Evolutionary conservation across 2,113 vertebrate species (phyloP).

Genomic region (Triplophysa rosa): DNA sequence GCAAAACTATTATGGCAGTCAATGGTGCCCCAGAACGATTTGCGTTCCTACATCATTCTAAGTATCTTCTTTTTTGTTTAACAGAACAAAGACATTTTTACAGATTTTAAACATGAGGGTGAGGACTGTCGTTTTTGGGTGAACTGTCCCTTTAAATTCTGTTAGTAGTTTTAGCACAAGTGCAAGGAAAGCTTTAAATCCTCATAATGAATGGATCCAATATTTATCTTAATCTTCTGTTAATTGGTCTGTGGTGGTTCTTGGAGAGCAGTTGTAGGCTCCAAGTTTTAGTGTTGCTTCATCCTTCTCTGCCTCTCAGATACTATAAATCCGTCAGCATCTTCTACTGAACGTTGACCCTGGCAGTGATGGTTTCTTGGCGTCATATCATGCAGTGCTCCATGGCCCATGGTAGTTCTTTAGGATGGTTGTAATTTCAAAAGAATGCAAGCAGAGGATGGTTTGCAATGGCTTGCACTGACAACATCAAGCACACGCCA

Average conservation of each 20-base stretch:
- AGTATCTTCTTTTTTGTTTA: no score
- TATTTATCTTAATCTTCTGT: slow-evolving; percentile 63
- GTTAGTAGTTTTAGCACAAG: slow-evolving; percentile 40
- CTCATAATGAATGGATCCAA: slow-evolving; percentile 57
- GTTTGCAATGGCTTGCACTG: slow-evolving; percentile 44
- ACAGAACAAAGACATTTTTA: no score
- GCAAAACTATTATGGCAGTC: no score
- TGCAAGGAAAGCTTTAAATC: slow-evolving; percentile 14
- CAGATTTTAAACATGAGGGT: no score
- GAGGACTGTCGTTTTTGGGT: no score
- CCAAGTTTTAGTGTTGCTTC: background rate
- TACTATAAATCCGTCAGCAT: slow-evolving; percentile 36
- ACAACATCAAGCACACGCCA: slow-evolving; percentile 33
- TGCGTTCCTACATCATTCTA: no score
- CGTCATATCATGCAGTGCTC: slow-evolving; percentile 55
- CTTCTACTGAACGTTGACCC: slow-evolving; percentile 50
- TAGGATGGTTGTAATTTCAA: slow-evolving; percentile 64
- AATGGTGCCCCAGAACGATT: no score
- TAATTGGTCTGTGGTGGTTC: slow-evolving; percentile 55
- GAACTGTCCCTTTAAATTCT: background rate
- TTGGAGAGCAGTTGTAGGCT: background rate
- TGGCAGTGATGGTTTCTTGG: slow-evolving; percentile 51
- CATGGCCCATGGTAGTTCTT: slow-evolving; percentile 63
- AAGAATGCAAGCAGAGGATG: slow-evolving; percentile 63
- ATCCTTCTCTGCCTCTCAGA: slow-evolving; percentile 5